Conservation (phyloP, 2,888 invertebrate species). For the Erebia aethiops region DNA sequence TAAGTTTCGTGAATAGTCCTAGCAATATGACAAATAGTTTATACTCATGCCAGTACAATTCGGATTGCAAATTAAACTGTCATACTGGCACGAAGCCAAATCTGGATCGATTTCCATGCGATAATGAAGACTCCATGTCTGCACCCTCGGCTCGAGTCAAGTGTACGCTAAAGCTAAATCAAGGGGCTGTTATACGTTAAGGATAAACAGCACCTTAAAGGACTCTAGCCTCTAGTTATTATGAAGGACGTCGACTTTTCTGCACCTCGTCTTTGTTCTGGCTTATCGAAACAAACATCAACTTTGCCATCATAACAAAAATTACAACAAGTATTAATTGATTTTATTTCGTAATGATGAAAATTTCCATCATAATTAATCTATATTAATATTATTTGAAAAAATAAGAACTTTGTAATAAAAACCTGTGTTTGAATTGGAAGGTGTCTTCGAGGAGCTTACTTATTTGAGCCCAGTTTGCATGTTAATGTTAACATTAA, state of each 20-base stretch:
- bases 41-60: conserved; percentile 1
- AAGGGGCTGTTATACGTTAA: conserved; percentile 15
- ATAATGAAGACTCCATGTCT: conserved; percentile 23
- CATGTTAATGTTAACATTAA: too few species aligned
- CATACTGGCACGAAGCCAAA: conserved; percentile 22
- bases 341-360: too few species aligned
- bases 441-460: too few species aligned
- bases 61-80: conserved; percentile 10
- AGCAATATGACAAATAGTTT: neutral
- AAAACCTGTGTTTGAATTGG: too few species aligned
- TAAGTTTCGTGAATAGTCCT: neutral
- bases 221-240: neutral
- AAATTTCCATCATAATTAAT: too few species aligned
- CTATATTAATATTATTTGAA: too few species aligned
- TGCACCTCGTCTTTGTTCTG: too few species aligned
- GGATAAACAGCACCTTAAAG: conserved; percentile 2
- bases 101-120: conserved; percentile 23
- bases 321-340: too few species aligned
- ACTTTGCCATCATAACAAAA: too few species aligned
- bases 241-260: neutral
- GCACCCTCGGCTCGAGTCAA: conserved; percentile 4
- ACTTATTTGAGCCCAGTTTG: too few species aligned
- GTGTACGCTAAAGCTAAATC: conserved; percentile 16
- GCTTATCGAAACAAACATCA: too few species aligned
- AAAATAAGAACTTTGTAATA: too few species aligned